Percentiles rank a stretch among this genome's conserved stretches.
These are phyloP conservation scores for Drosophila algonquin DNA, from an alignment of 2,888 invertebrate species.

Conservation along the genomic window DNA sequence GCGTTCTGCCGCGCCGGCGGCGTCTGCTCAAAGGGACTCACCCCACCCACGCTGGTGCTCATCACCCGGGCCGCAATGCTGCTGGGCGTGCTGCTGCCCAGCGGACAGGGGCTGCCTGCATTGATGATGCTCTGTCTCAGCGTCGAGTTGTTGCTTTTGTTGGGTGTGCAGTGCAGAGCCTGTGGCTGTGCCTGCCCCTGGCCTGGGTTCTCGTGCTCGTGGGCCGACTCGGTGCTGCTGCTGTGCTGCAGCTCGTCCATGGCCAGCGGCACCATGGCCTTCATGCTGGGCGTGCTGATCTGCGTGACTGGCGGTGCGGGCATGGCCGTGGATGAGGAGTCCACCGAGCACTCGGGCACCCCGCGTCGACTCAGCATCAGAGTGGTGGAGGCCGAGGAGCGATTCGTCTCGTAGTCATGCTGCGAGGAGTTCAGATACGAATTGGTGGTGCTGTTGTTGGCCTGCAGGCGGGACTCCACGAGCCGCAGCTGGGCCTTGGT, in stretches of 20 bases:
- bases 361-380: constrained; percentile 81
- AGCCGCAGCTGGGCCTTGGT: constrained; percentile 91
- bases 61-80: constrained; percentile 69
- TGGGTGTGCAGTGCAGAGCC: constrained; percentile 38
- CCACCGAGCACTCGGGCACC: constrained; percentile 60
- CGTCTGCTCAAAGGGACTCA: constrained; percentile 73
- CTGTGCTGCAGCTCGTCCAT: constrained; percentile 85
- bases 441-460: constrained; percentile 84
- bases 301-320: constrained; percentile 75
- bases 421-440: constrained; percentile 81
- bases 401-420: constrained; percentile 81
- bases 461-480: constrained; percentile 85
- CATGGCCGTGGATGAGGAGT: constrained; percentile 63
- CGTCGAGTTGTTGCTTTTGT: constrained; percentile 41
- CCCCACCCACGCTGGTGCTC: constrained; percentile 80
- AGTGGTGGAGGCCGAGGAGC: constrained; percentile 81
- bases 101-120: constrained; percentile 47
- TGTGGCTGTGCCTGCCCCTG: neutral
- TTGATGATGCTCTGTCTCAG: constrained; percentile 61
- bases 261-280: constrained; percentile 86
- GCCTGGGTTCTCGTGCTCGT: constrained; percentile 84
- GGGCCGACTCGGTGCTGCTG: constrained; percentile 88
- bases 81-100: constrained; percentile 64
- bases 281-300: constrained; percentile 86
- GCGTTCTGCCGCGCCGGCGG: constrained; percentile 58